Evolutionary conservation across 2,113 vertebrate species (phyloP), one percentile per base, ranked within the genome.

Genomic region (Microcebus tavaratra): DNA sequence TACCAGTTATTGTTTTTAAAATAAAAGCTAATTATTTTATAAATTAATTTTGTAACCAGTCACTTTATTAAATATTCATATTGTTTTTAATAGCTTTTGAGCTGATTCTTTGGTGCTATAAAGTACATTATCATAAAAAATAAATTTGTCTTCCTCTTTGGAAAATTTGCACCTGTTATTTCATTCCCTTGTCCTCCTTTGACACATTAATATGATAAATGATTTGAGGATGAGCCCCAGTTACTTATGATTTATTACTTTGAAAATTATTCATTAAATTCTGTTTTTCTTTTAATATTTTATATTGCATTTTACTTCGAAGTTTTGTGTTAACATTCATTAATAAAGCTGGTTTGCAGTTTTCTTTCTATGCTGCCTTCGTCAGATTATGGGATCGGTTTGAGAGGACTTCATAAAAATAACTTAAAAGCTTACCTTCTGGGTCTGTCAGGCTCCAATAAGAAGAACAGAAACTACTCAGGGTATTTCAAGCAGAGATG

Each of bases 1-100:
- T 36, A 85, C 39, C 65, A 87, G 57, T 91, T 94, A 94, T 36
- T 67, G 36, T 55, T 95, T 94, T 95, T 67, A 67, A 97, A 95
- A 84, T 72, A 92, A 95, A 97, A 84, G 25, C 70, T 94, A 97
- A 88, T 94, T 96, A 85, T 92, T 88, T 94, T 93, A 93, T 83
- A 96, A 94, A 88, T 85, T 94, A 95, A 92, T 91, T 96, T 95
- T 96, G n/a, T 67, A 91, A 55, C 23, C 42, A 94, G 63, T 65
- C 25, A 61, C 14, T 61, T 72, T 89, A 88, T 94, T 85, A 91
- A 95, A 96, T 94, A 97, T 95, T 91, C 72, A 85, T 92, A 78
- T 68, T 92, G 55, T 72, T 88, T 96, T 61, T 85, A 97, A 89
- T 81, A 94, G 61, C 55, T 92, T 91, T 91, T 94, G 78, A 94